phyloP scores from a whole-genome alignment of 1,140 invertebrate genomes.

The Pachyrhynchus sulphureomaculatus region DNA sequence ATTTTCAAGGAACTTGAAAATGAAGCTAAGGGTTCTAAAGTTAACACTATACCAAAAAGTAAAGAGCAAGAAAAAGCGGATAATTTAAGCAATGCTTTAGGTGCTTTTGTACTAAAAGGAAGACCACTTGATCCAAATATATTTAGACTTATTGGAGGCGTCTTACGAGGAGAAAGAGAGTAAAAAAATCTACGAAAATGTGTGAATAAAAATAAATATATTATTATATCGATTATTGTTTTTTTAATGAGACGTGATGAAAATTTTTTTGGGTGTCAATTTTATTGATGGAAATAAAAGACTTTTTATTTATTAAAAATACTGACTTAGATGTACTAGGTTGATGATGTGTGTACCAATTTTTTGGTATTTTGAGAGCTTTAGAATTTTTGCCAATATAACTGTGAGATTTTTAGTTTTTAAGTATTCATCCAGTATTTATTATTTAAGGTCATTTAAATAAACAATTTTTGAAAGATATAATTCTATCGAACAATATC shows the following conservation, averaged over 20 bases:
- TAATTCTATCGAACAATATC: too few relatives aligned
- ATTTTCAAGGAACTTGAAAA: constrained; percentile 47
- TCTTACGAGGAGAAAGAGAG: constrained; percentile 4
- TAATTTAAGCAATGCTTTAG: constrained; percentile 12
- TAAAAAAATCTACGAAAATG: background rate
- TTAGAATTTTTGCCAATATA: constrained; percentile 27
- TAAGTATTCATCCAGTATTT: constrained; percentile 18
- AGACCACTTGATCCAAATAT: constrained; percentile 5
- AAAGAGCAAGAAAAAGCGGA: constrained; percentile 17
- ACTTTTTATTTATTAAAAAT: background rate
- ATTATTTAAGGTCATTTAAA: background rate
- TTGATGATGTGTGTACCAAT: background rate
- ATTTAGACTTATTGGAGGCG: constrained; percentile 11
- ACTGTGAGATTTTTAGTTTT: constrained; percentile 30
- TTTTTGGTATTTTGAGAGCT: constrained; percentile 16
- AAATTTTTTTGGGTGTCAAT: background rate
- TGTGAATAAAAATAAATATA: background rate
- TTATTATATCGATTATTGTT: background rate
- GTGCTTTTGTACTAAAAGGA: constrained; percentile 14
- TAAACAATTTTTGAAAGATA: background rate
- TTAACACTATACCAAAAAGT: constrained; percentile 2
- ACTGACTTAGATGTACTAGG: too few relatives aligned
- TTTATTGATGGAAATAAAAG: background rate
- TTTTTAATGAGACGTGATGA: background rate
- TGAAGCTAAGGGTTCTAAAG: constrained; percentile 30